Percentiles rank a stretch among this genome's conserved stretches.
Conservation (phyloP, 2,797 vertebrate genomes). For the Hydrolagus colliei region DNA sequence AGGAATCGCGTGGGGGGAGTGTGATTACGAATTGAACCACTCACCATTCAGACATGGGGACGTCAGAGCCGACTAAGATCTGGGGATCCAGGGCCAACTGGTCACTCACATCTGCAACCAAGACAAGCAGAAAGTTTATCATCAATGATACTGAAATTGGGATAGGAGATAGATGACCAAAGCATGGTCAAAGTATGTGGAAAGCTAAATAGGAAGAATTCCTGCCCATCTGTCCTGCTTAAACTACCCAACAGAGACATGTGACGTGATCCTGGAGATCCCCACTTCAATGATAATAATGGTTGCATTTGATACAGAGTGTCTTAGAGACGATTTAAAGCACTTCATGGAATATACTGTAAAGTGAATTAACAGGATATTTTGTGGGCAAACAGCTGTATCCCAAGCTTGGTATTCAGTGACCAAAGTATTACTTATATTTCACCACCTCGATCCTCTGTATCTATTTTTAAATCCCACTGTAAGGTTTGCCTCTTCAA, state of each 20-base stretch:
- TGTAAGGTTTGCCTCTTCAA: background rate
- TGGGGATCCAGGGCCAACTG: background rate
- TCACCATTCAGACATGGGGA: background rate
- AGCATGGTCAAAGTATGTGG: too few relatives aligned
- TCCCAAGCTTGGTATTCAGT: too few relatives aligned
- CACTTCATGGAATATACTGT: too few relatives aligned
- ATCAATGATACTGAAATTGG: background rate
- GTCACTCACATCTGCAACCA: constrained; percentile 19
- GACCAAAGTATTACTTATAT: too few relatives aligned
- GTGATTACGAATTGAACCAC: background rate
- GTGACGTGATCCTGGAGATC: too few relatives aligned
- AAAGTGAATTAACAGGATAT: background rate
- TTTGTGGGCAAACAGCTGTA: background rate
- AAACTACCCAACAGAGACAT: background rate
- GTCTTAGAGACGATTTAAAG: too few relatives aligned
- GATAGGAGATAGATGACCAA: too few relatives aligned
- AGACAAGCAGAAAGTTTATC: background rate
- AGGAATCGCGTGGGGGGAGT: background rate
- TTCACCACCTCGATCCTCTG: background rate
- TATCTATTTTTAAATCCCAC: background rate
- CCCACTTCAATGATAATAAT: too few relatives aligned
- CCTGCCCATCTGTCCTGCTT: too few relatives aligned
- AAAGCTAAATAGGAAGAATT: background rate
- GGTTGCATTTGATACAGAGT: too few relatives aligned
- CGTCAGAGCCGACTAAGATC: background rate